phyloP scores from a whole-genome alignment of 2,797 vertebrate genomes.

The Esox masquinongy region DNA sequence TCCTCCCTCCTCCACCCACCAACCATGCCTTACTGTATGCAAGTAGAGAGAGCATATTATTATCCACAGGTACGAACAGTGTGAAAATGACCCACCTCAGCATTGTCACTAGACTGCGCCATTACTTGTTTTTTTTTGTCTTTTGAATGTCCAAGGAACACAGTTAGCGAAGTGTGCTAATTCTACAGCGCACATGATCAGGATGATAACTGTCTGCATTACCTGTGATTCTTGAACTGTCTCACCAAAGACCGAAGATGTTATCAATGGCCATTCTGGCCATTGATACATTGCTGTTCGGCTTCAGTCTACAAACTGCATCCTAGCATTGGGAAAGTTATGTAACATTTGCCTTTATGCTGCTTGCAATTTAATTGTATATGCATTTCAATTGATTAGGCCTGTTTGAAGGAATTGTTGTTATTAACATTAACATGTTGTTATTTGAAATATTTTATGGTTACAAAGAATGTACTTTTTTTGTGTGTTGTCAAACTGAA shows the following conservation, averaged over 20 bases:
- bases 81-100: not conserved
- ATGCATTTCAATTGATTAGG: not conserved
- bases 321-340: not conserved
- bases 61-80: not conserved
- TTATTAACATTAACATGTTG: too few relatives aligned
- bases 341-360: not conserved
- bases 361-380: not conserved
- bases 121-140: not conserved
- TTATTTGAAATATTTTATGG: not conserved
- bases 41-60: not conserved
- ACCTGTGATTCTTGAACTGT: slow-evolving; percentile 5
- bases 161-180: slow-evolving; percentile 11
- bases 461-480: not conserved
- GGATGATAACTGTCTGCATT: not conserved
- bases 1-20: slow-evolving; percentile 25
- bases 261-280: not conserved
- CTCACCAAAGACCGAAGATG: slow-evolving; percentile 8
- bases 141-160: not conserved
- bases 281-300: slow-evolving; percentile 4
- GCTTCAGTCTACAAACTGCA: not conserved
- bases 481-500: slow-evolving; percentile 21
- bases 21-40: slow-evolving; percentile 49
- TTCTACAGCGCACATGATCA: slow-evolving; percentile 2
- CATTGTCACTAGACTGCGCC: not conserved
- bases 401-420: not conserved